Percentiles rank a stretch among this genome's conserved stretches.
Conservation (phyloP, 1,140 invertebrate species). For the Uloborus diversus region DNA sequence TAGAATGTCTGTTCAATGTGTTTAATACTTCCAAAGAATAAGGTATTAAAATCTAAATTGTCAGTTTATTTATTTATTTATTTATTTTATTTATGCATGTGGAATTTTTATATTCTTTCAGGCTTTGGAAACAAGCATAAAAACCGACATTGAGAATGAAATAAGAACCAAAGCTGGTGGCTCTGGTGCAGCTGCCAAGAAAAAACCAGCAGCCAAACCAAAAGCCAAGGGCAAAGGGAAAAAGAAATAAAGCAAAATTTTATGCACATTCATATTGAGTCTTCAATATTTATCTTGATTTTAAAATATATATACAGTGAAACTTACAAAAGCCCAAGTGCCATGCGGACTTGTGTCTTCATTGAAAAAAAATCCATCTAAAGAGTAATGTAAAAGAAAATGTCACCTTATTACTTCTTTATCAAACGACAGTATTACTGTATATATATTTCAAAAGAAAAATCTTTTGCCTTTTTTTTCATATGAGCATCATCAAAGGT, state of each 20-base stretch:
- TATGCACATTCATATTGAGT: not conserved
- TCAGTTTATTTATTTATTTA: not conserved
- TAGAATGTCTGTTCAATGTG: too few relatives aligned
- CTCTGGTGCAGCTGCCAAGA: not conserved
- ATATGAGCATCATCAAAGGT: not conserved
- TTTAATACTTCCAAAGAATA: not conserved
- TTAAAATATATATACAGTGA: too few relatives aligned
- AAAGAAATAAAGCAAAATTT: slow-evolving; percentile 6
- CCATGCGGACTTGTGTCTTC: too few relatives aligned
- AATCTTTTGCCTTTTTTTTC: not conserved
- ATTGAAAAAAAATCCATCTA: too few relatives aligned
- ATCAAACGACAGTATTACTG: too few relatives aligned
- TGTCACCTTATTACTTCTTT: too few relatives aligned
- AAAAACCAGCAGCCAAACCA: not conserved
- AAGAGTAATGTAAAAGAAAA: too few relatives aligned
- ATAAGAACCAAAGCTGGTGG: slow-evolving; percentile 24
- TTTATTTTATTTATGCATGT: too few relatives aligned
- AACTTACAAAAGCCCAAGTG: too few relatives aligned
- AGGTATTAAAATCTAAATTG: not conserved
- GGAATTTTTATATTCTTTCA: not conserved
- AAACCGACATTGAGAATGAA: slow-evolving; percentile 11
- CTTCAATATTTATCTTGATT: not conserved
- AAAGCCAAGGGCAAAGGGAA: slow-evolving; percentile 23
- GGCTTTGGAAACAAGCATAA: slow-evolving; percentile 22
- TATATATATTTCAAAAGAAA: too few relatives aligned